Conservation (phyloP, 2,113 vertebrate genomes). For the Coregonus clupeaformis region DNA sequence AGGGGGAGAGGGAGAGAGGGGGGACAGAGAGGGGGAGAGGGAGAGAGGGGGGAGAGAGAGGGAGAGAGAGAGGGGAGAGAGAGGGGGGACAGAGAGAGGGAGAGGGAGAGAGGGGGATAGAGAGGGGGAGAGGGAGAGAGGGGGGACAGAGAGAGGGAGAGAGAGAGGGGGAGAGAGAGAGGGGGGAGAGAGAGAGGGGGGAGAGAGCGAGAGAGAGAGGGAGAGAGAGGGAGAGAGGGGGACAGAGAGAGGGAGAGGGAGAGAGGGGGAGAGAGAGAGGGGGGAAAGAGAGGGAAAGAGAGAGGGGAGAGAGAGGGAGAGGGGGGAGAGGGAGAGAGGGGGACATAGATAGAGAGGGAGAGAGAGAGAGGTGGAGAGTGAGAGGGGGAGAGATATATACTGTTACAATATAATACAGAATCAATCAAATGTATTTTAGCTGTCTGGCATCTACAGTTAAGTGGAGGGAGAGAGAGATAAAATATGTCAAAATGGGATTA, state of each 20-base stretch:
- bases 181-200: background rate
- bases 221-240: background rate
- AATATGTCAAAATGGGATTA: background rate
- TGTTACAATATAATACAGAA: too few species aligned
- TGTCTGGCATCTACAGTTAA: too few species aligned
- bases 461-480: conserved; percentile 1
- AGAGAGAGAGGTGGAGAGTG: background rate
- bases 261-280: background rate
- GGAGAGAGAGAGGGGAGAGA: conserved; percentile 9
- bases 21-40: background rate
- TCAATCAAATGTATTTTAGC: too few species aligned
- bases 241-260: background rate
- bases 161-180: background rate
- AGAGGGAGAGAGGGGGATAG: background rate
- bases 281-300: background rate
- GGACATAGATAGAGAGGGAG: background rate
- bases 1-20: background rate
- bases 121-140: background rate
- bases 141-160: background rate
- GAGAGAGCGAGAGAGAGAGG: background rate
- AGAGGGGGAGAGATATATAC: background rate
- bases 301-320: background rate
- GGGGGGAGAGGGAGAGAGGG: background rate
- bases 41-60: background rate
- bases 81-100: too few species aligned